Percentiles rank a stretch among this genome's conserved stretches.
These are phyloP conservation scores for Petrocephalus microphthalmus DNA, from an alignment of 2,113 vertebrate genomes.

Conservation along the genomic window DNA sequence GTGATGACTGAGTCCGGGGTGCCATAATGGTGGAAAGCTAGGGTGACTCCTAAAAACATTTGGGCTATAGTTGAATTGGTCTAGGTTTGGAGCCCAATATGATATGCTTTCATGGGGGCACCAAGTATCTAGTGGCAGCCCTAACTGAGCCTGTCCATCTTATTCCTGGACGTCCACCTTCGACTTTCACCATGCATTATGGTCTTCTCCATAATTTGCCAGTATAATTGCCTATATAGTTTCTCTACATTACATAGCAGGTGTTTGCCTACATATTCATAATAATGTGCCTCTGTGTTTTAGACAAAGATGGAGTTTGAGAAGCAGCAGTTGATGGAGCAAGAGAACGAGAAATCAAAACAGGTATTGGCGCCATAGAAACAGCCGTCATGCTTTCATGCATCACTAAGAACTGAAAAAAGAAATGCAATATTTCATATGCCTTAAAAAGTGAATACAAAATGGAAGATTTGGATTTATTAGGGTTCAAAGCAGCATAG, in stretches of 20 bases:
- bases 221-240: not conserved
- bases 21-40: not conserved
- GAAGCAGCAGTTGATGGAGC: conserved; percentile 37
- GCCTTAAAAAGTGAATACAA: not conserved
- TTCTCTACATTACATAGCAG: not conserved
- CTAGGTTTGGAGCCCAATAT: not conserved
- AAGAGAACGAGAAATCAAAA: conserved; percentile 34
- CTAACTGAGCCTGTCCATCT: not conserved
- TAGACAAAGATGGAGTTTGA: conserved; percentile 62
- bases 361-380: not conserved
- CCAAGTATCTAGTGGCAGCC: not conserved
- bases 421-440: not conserved
- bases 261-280: not conserved
- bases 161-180: not conserved
- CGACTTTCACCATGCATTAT: not conserved
- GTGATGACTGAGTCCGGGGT: not conserved
- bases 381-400: not conserved
- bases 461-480: not conserved
- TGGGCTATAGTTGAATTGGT: not conserved
- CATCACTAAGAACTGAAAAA: not conserved
- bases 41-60: not conserved
- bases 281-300: not conserved
- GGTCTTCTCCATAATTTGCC: not conserved
- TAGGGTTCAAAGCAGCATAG: not conserved
- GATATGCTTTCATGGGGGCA: not conserved